Evolutionary conservation across 2,888 invertebrate genomes (phyloP).

Genomic region (Epinotia demarniana): DNA sequence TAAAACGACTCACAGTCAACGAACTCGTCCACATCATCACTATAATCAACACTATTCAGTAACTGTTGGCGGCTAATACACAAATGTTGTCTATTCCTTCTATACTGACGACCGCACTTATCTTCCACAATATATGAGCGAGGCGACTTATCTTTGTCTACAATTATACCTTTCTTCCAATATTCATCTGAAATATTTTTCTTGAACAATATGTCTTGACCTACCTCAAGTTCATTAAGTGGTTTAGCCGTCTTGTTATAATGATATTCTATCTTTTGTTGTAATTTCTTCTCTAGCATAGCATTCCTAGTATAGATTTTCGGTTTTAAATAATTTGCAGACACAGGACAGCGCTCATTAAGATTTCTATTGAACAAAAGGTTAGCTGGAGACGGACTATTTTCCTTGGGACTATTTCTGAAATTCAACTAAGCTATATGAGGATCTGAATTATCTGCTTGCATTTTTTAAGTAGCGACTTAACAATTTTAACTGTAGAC

Average conservation of each 20-base stretch:
- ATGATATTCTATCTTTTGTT: not conserved
- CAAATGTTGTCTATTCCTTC: not conserved
- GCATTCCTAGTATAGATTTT: not conserved
- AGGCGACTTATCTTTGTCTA: no score
- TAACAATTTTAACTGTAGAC: not conserved
- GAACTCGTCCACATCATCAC: not conserved
- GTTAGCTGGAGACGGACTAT: conserved; percentile 3
- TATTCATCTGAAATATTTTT: not conserved
- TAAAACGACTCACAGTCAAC: not conserved
- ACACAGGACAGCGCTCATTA: no score
- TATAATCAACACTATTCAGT: not conserved
- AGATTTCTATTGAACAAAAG: not conserved
- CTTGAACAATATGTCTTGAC: not conserved
- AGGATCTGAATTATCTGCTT: conserved; percentile 5
- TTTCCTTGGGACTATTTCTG: not conserved
- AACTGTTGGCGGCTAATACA: not conserved
- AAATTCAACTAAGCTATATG: not conserved
- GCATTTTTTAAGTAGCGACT: not conserved
- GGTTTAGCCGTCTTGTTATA: not conserved
- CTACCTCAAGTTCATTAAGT: not conserved
- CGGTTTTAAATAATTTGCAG: conserved; percentile 2
- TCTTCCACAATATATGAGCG: no score
- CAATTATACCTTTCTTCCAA: not conserved
- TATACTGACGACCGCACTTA: no score
- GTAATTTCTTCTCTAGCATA: not conserved